Conservation (phyloP, 2,888 invertebrate species). For the Euclidia mi region DNA sequence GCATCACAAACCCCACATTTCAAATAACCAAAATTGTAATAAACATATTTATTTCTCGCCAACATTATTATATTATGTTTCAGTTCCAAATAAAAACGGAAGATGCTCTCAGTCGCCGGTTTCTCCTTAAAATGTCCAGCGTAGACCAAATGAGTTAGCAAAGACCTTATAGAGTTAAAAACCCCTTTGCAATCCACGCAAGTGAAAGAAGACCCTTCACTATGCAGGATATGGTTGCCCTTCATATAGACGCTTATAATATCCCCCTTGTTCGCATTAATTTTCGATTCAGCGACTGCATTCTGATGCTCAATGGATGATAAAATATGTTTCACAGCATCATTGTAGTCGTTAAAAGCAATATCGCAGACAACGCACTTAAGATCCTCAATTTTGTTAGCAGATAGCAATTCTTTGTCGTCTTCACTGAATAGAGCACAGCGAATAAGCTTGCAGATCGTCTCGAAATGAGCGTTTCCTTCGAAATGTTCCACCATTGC, state of each 20-base stretch:
- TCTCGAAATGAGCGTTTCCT: conserved; percentile 74
- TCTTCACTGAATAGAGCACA: conserved; percentile 71
- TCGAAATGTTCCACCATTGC: conserved; percentile 85
- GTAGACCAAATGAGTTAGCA: conserved; percentile 79
- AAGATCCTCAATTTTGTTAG: conserved; percentile 67
- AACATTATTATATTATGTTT: conserved; percentile 85
- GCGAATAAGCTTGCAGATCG: conserved; percentile 74
- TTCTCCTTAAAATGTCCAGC: conserved; percentile 78
- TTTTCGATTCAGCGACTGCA: conserved; percentile 65
- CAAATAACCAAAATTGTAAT: conserved; percentile 80
- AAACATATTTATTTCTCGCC: conserved; percentile 80
- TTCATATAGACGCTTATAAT: conserved; percentile 84
- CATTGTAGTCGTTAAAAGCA: conserved; percentile 63
- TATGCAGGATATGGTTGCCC: conserved; percentile 79
- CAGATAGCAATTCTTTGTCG: conserved; percentile 64
- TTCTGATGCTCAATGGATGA: conserved; percentile 76
- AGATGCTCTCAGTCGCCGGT: conserved; percentile 77
- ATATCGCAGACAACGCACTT: conserved; percentile 75
- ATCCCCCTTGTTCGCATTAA: conserved; percentile 72
- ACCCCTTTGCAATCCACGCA: conserved; percentile 75
- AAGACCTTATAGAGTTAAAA: conserved; percentile 79
- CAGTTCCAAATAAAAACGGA: conserved; percentile 83
- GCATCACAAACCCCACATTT: conserved; percentile 83
- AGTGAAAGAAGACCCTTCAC: conserved; percentile 76
- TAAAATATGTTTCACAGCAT: conserved; percentile 73